A percentile compares a stretch with the other conserved stretches of the same genome.
phyloP scores from a whole-genome alignment of 1,140 invertebrate genomes.

The Drosophila azteca region DNA sequence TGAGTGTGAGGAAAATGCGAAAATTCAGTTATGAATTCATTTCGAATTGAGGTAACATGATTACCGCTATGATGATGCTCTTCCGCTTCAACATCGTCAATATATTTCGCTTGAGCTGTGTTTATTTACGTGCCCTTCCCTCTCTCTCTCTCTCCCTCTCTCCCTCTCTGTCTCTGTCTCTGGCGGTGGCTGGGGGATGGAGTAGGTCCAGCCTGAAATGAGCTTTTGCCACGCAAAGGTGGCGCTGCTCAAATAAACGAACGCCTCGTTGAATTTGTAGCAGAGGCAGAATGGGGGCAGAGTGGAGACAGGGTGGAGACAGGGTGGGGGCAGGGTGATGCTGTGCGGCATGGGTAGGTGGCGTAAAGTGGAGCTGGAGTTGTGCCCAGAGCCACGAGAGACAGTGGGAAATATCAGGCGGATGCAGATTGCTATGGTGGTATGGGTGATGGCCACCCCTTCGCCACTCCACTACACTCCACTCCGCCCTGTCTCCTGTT shows the following conservation, averaged over 20 bases:
- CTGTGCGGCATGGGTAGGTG: too few relatives aligned
- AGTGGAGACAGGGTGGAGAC: too few relatives aligned
- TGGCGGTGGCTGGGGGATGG: neutral
- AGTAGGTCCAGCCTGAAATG: conserved; percentile 49
- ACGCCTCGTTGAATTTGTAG: conserved; percentile 71
- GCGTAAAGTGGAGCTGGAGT: too few relatives aligned
- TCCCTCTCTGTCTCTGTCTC: too few relatives aligned
- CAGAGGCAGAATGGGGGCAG: conserved; percentile 6
- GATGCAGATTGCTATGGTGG: conserved; percentile 15
- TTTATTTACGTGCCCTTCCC: conserved; percentile 67
- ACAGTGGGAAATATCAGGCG: too few relatives aligned
- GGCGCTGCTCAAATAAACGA: conserved; percentile 78
- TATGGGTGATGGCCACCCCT: neutral
- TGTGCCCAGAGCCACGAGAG: too few relatives aligned
- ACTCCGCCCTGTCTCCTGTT: neutral
- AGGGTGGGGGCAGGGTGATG: too few relatives aligned
- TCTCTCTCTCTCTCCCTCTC: too few relatives aligned
- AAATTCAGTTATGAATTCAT: conserved; percentile 84
- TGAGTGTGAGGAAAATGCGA: conserved; percentile 53
- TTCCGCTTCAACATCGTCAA: conserved; percentile 80
- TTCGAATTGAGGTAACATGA: conserved; percentile 83
- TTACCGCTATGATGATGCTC: conserved; percentile 83
- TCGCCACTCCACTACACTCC: neutral
- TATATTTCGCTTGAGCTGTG: conserved; percentile 80
- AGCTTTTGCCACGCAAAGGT: conserved; percentile 78